Base-by-base conservation (phyloP, 2,797 vertebrate species). In the Phalanger gymnotis region DNA sequence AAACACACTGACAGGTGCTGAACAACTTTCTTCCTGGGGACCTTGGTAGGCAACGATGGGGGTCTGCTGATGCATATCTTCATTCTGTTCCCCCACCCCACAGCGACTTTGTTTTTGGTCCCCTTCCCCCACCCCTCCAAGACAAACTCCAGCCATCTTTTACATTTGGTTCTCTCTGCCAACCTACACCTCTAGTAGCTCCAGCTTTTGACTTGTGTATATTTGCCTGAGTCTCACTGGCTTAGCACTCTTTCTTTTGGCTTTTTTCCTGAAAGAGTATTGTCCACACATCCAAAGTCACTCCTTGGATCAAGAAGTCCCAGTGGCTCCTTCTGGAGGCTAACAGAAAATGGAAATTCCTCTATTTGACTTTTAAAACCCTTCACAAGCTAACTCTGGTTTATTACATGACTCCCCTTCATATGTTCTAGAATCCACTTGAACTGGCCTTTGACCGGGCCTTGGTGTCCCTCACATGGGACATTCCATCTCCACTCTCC, bases 61-160 rank as follows among this genome's bases (percentile, higher is more conserved):
- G 40, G 47, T 40, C 27, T 19, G 4, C 53, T 0, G 0, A 61
- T 51, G 81, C 57, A 56, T 91, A 13, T 5, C 53, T 9, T 53
- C 30, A 7, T 31, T 54, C 34, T 51, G 34, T 9, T 40, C 53
- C 0, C 54, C 27, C 3, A 12, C 0, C 28, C 11, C 28, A 10
- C 3, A 0, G n/a, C 5, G 53, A 25, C 73, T 53, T 7, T 55
- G 14, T 40, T 51, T 73, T 16, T 4, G 0, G 9, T 11, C 4
- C 5, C 22, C 40, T 0, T 0, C 22, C 73, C 3, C 2, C 10
- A 5, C 6, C 16, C 2, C 2, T 22, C 73, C 7, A 5, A 81
- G 73, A 81, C 73, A 81, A 81, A 47, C 40, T 27, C 73, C 34
- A 66, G 61, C 22, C 40, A 47, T 25, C 40, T 47, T 47, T 81